Base-by-base conservation (phyloP, 2,888 invertebrate species). In the Fragum fragum region DNA sequence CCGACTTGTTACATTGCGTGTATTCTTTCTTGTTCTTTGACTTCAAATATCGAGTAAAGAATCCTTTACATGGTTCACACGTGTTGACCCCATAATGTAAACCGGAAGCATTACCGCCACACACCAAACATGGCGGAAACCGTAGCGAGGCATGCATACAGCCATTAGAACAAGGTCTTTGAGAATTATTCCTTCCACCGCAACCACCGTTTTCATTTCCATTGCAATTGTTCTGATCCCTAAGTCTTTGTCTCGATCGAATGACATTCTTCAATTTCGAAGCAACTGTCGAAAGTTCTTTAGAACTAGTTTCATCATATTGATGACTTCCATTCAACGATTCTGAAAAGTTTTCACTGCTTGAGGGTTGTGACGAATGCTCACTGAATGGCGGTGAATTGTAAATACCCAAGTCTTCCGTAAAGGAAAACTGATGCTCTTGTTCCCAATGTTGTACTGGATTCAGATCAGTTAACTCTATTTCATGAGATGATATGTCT, bases 41-140 rank as follows among this genome's bases (percentile, higher is more conserved):
- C 5, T 59, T 73, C 16, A 83, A 53, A 47, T 86, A 83, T 16
- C 85, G 32, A 32, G 82, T 66, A 47, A 86, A 86, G 59, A 86
- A 86, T 23, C 81, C 85, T 74, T 86, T 86, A 57, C 85, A 86
- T 2, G 85, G 82, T 66, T 86, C 85, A 55, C 85, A 86, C 18
- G 74, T 86, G 47, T 76, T 86, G 2, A 78, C 81, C 7, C 85
- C 85, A 57, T 81, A 86, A 71, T 86, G 85, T 23, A 75, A 53
- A 1, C 85, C 85, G n/a, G 83, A 81, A n/a, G 85, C 78, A 21
- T 78, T 83, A 1, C 83, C 83, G 21, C 73, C 55, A 52, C 85
- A 86, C 5, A 86, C 74, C 57, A n/a, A 73, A 74, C 85, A 86
- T 26, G 85, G 85, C 23, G 85, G 85, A 66, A 86, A 83, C 39